Evolutionary conservation across 2,888 invertebrate species (phyloP).

Genomic region (Parthenolecanium corni): DNA sequence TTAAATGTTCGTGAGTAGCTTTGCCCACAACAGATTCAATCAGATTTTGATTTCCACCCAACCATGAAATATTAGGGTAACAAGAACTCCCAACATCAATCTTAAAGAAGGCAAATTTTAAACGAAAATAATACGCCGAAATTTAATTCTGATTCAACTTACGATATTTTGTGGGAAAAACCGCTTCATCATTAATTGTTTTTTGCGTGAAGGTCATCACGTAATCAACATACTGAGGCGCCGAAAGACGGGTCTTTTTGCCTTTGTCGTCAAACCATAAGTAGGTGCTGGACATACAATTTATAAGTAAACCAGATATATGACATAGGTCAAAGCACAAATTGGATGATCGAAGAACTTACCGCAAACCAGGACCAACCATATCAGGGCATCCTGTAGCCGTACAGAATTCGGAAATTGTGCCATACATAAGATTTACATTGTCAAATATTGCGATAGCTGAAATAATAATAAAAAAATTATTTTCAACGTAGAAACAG

Average conservation of each 20-base stretch:
- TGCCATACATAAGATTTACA: constrained; percentile 95
- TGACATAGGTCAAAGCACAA: not conserved
- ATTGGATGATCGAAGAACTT: constrained; percentile 36
- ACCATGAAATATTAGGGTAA: too few relatives aligned
- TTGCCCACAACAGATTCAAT: too few relatives aligned
- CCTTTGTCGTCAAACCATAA: constrained; percentile 98
- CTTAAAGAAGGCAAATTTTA: too few relatives aligned
- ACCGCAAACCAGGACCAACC: constrained; percentile 91
- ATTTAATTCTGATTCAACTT: constrained; percentile 38
- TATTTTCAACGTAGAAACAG: too few relatives aligned
- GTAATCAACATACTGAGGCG: constrained; percentile 97
- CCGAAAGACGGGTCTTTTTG: constrained; percentile 91
- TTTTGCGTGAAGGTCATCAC: constrained; percentile 97
- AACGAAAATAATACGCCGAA: not conserved
- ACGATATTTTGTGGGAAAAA: constrained; percentile 99
- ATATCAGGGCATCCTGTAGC: constrained; percentile 90
- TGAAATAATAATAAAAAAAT: too few relatives aligned
- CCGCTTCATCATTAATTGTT: constrained; percentile 89
- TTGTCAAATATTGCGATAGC: constrained; percentile 97
- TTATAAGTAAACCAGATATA: not conserved
- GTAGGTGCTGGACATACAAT: constrained; percentile 64
- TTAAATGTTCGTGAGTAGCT: too few relatives aligned
- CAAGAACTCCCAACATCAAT: too few relatives aligned
- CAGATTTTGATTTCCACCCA: too few relatives aligned
- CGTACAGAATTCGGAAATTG: constrained; percentile 97